Conservation (phyloP, 2,797 vertebrate species). For the Poeciliopsis gracilis region DNA sequence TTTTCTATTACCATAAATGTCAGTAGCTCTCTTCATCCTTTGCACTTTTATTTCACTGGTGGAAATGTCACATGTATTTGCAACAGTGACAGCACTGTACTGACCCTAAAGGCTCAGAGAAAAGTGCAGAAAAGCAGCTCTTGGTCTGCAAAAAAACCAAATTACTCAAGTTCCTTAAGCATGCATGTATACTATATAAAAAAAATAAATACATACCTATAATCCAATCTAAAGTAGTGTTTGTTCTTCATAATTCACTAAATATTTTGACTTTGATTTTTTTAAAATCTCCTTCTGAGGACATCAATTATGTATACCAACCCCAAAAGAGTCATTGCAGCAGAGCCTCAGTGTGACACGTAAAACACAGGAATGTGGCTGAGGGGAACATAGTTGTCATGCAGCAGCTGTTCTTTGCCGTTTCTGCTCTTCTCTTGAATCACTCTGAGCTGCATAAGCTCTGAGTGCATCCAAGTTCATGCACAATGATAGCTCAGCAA, state of each 20-base stretch:
- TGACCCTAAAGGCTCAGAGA: slow-evolving; percentile 39
- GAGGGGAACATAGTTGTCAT: slow-evolving; percentile 55
- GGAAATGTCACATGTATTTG: slow-evolving; percentile 82
- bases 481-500: slow-evolving; percentile 66
- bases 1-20: slow-evolving; percentile 87
- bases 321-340: slow-evolving; percentile 31
- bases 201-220: slow-evolving; percentile 21
- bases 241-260: not conserved
- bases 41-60: slow-evolving; percentile 71
- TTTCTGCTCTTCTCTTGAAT: slow-evolving; percentile 44
- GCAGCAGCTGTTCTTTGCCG: slow-evolving; percentile 47
- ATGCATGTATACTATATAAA: slow-evolving; percentile 22
- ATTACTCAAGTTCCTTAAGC: slow-evolving; percentile 11
- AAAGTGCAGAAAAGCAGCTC: slow-evolving; percentile 17
- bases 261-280: slow-evolving; percentile 42
- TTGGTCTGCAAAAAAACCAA: not conserved
- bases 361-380: slow-evolving; percentile 46
- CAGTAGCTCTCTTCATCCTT: slow-evolving; percentile 79
- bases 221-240: not conserved
- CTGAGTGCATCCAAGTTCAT: slow-evolving; percentile 49
- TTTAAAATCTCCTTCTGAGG: slow-evolving; percentile 24
- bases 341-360: slow-evolving; percentile 27
- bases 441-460: slow-evolving; percentile 56
- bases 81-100: slow-evolving; percentile 54
- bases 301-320: slow-evolving; percentile 48